Evolutionary conservation across 2,888 invertebrate species (phyloP).

Genomic region (Subacronicta megacephala): DNA sequence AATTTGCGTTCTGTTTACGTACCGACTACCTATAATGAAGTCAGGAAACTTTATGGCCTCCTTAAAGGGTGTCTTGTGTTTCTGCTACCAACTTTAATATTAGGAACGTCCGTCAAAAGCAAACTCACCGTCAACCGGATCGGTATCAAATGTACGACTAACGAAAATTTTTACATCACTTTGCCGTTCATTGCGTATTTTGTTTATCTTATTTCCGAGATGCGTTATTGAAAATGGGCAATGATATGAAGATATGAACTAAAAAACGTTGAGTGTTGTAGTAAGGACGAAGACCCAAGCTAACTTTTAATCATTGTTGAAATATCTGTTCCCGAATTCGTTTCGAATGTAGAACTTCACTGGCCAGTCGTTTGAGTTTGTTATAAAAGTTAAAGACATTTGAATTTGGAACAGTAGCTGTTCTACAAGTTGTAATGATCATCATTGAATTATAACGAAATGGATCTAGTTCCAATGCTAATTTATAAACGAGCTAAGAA

Average conservation of each 20-base stretch:
- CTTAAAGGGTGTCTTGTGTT: slow-evolving; percentile 32
- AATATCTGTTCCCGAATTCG: slow-evolving; percentile 52
- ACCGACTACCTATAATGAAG: slow-evolving; percentile 27
- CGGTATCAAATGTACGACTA: slow-evolving; percentile 20
- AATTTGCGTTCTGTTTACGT: slow-evolving; percentile 22
- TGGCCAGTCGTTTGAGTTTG: slow-evolving; percentile 34
- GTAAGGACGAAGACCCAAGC: slow-evolving; percentile 20
- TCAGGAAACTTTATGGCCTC: slow-evolving; percentile 40
- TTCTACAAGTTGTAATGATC: slow-evolving; percentile 41
- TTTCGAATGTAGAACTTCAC: slow-evolving; percentile 40
- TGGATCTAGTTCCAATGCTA: slow-evolving; percentile 41
- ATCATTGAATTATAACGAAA: slow-evolving; percentile 44
- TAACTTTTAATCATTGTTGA: slow-evolving; percentile 58
- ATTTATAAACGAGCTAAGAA: slow-evolving; percentile 22
- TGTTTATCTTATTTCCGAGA: accelerated
- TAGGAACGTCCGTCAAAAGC: slow-evolving; percentile 48
- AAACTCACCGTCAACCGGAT: slow-evolving; percentile 26
- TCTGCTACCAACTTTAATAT: slow-evolving; percentile 49
- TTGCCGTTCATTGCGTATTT: slow-evolving; percentile 18
- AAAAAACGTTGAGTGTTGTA: background rate
- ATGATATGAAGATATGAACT: slow-evolving; percentile 2
- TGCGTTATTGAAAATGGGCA: background rate
- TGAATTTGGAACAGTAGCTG: slow-evolving; percentile 41
- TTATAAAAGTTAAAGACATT: slow-evolving; percentile 56
- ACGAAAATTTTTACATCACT: background rate